Percentiles rank a stretch among this genome's conserved stretches.
Evolutionary conservation across 1,140 invertebrate species (phyloP).

Genomic region (Drosophila gunungcola): DNA sequence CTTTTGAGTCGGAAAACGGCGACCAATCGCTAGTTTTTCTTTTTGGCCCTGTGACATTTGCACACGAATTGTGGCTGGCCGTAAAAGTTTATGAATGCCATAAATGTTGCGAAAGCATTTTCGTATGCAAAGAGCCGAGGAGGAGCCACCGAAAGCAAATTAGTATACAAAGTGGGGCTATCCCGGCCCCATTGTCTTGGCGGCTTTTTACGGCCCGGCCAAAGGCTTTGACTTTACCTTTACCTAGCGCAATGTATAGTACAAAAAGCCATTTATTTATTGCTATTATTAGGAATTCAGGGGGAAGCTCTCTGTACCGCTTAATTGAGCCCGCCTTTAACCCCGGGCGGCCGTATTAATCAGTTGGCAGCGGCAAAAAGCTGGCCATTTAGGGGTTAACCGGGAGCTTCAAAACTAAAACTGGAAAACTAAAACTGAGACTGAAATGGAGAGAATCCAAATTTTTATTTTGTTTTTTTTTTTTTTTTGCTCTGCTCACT

Average conservation of each 20-base stretch:
- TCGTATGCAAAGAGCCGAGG: conserved; percentile 61
- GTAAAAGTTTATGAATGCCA: conserved; percentile 83
- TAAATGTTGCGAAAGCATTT: conserved; percentile 74
- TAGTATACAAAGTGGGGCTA: conserved; percentile 78
- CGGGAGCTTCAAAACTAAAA: conserved; percentile 1
- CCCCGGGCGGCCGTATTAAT: conserved; percentile 22
- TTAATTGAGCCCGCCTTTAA: conserved; percentile 29
- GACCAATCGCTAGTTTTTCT: conserved; percentile 19
- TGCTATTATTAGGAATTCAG: conserved; percentile 72
- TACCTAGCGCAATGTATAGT: conserved; percentile 37
- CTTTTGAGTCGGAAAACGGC: conserved; percentile 1
- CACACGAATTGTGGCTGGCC: conserved; percentile 57
- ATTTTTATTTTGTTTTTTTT: conserved; percentile 13
- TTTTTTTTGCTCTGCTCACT: conserved; percentile 14
- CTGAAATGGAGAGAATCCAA: conserved; percentile 11
- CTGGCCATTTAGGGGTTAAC: conserved; percentile 40
- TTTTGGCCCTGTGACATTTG: conserved; percentile 46
- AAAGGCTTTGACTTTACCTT: conserved; percentile 14
- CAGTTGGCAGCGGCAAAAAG: conserved; percentile 16
- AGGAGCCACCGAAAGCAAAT: conserved; percentile 66
- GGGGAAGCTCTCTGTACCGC: conserved; percentile 15
- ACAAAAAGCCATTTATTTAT: conserved; percentile 72
- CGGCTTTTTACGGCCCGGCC: conserved; percentile 48
- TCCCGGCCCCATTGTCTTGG: conserved; percentile 60
- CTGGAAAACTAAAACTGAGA: background rate